Base-by-base conservation (phyloP, 2,797 vertebrate species). In the Cossypha heuglini region DNA sequence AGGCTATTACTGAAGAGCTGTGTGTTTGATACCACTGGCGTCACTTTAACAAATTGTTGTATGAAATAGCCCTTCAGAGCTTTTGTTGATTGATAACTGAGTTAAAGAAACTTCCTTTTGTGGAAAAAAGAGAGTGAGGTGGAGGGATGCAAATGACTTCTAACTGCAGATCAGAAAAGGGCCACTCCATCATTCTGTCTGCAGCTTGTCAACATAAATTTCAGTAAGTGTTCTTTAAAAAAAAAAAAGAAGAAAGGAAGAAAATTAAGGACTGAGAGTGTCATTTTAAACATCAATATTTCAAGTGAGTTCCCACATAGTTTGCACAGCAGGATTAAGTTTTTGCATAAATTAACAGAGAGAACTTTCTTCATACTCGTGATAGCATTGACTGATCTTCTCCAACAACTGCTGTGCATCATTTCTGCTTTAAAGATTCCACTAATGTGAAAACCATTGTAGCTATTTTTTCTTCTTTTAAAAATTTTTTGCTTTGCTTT, bases 81-180 rank as follows among this genome's bases (percentile, higher is more conserved):
- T 90, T 88, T 64, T 51, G 51, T 38, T 97, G 95, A 96, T 91
- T 91, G 92, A 97, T 96, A 96, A 82, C 89, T 75, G 69, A 86
- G 79, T 88, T 88, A 92, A 87, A 83, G 82, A 93, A 95, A 86
- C 86, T 92, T 94, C 81, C 62, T n/a, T 95, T 84, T 80, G 71
- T 79, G 40, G 68, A n/a, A 63, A 78, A 79, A 48, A 57, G 35
- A 54, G 33, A 77, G 58, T 55, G 62, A 93, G 74, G 63, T 73
- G 74, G 61, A 94, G 48, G 77, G 77, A 96, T 97, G 93, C 55
- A 96, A 96, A 96, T 90, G 76, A 90, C 66, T 96, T 86, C 59
- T 80, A 91, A 93, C 81, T 73, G 75, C 61, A 77, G 89, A 94
- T 96, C 75, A 88, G 69, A 92, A 88, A 86, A 75, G 73, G 63